Evolutionary conservation across 2,888 invertebrate genomes (phyloP).

Genomic region (Eutolmus rufibarbis): DNA sequence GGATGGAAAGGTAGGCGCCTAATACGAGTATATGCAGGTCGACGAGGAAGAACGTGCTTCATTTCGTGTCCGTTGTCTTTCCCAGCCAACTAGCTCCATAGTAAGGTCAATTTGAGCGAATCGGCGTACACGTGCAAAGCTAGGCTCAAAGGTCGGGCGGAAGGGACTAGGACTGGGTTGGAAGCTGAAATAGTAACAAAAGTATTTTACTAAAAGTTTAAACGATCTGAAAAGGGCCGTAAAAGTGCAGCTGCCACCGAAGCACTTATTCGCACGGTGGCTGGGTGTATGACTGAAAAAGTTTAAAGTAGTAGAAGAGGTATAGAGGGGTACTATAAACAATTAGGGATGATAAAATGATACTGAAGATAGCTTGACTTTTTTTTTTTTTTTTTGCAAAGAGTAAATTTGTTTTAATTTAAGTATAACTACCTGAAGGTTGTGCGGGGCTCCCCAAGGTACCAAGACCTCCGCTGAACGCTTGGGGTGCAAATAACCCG

Average conservation of each 20-base stretch:
- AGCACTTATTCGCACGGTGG: not conserved
- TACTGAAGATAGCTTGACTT: not conserved
- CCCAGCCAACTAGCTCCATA: not conserved
- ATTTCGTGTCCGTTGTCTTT: not conserved
- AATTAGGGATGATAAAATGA: not conserved
- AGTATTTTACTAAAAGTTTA: not conserved
- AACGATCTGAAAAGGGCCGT: not conserved
- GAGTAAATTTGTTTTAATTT: conserved; percentile 21
- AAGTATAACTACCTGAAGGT: conserved; percentile 52
- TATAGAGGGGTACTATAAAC: not conserved
- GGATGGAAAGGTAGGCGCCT: not conserved
- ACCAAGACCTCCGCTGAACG: conserved; percentile 60
- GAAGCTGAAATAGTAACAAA: not conserved
- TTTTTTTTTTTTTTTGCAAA: not conserved
- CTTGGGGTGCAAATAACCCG: conserved; percentile 64
- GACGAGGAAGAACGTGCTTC: not conserved
- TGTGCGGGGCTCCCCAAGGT: conserved; percentile 62
- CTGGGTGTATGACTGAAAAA: not conserved
- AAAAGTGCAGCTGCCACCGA: not conserved
- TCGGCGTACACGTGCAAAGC: not conserved
- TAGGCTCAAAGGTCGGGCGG: not conserved
- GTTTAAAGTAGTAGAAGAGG: not conserved
- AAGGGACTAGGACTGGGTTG: not conserved
- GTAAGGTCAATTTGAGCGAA: conserved; percentile 13
- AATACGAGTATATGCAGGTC: not conserved